phyloP scores from a whole-genome alignment of 2,797 vertebrate genomes.

The Coracias cyanogaster region DNA sequence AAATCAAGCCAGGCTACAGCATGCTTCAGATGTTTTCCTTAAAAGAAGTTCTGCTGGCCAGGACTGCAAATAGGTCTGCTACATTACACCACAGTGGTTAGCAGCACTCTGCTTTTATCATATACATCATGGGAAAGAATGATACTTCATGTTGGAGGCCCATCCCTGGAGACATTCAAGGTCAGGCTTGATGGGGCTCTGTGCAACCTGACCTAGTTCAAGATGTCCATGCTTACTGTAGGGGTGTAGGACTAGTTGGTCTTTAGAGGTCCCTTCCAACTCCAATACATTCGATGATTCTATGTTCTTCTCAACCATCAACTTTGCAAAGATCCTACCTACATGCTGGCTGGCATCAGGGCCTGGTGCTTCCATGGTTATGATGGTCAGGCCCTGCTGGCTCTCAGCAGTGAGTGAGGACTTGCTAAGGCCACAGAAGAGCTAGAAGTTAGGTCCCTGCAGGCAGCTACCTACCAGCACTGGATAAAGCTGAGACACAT shows the following conservation, averaged over 20 bases:
- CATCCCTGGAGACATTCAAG: no score
- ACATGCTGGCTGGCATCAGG: background rate
- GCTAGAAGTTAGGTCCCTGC: background rate
- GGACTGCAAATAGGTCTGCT: background rate
- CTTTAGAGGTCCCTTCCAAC: no score
- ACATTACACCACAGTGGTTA: background rate
- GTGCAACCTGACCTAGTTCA: no score
- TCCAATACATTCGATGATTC: no score
- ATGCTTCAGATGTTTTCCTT: background rate
- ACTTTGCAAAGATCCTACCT: background rate
- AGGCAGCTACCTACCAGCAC: background rate
- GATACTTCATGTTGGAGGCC: background rate
- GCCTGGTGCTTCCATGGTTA: background rate
- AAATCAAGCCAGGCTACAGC: background rate
- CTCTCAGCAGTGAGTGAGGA: background rate
- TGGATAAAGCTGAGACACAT: background rate
- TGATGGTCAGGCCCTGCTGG: fast-evolving
- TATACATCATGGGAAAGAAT: background rate
- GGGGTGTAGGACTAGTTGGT: no score
- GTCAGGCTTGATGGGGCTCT: no score
- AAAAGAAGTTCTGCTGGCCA: background rate
- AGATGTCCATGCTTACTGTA: no score
- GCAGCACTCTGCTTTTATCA: background rate
- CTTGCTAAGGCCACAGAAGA: background rate
- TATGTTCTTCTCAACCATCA: background rate